These are phyloP conservation scores for Pseudachorutes palmiensis DNA, from an alignment of 1,140 invertebrate species.

Conservation along the genomic window DNA sequence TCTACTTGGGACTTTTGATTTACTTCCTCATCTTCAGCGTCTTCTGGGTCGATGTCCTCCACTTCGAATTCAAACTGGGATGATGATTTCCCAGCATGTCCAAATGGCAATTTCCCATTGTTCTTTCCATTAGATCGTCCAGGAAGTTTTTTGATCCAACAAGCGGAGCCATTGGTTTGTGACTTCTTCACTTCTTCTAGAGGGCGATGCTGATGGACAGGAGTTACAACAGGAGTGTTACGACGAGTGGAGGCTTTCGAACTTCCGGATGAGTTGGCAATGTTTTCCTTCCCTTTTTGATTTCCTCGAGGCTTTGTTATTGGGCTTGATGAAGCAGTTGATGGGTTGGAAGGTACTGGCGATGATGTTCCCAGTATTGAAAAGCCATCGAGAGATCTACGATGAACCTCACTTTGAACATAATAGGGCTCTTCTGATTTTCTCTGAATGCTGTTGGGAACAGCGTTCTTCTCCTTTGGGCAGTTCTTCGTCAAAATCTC, in stretches of 20 bases:
- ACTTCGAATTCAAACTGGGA: slow-evolving; percentile 30
- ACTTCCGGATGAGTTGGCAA: slow-evolving; percentile 13
- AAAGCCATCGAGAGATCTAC: slow-evolving; percentile 20
- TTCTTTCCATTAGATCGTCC: neutral
- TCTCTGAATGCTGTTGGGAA: neutral
- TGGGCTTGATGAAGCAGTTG: slow-evolving; percentile 27
- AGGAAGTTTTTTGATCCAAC: neutral
- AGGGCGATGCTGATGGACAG: slow-evolving; percentile 11
- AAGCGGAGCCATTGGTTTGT: neutral
- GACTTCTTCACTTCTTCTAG: neutral
- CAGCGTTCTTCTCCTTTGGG: neutral
- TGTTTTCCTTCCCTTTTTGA: slow-evolving; percentile 15
- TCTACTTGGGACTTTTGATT: neutral
- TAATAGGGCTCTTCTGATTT: neutral
- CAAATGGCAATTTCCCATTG: slow-evolving; percentile 13
- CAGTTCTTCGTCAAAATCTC: slow-evolving; percentile 32
- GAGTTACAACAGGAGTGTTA: slow-evolving; percentile 20
- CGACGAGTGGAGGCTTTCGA: slow-evolving; percentile 19
- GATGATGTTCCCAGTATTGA: neutral
- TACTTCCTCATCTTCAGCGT: neutral
- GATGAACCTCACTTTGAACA: slow-evolving; percentile 15
- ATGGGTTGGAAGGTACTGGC: slow-evolving; percentile 18
- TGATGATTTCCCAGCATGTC: slow-evolving; percentile 6
- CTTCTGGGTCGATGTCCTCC: slow-evolving; percentile 24
- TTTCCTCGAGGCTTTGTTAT: slow-evolving; percentile 19